Evolutionary conservation across 2,113 vertebrate species (phyloP).

Genomic region (Atlantisia rogersi): DNA sequence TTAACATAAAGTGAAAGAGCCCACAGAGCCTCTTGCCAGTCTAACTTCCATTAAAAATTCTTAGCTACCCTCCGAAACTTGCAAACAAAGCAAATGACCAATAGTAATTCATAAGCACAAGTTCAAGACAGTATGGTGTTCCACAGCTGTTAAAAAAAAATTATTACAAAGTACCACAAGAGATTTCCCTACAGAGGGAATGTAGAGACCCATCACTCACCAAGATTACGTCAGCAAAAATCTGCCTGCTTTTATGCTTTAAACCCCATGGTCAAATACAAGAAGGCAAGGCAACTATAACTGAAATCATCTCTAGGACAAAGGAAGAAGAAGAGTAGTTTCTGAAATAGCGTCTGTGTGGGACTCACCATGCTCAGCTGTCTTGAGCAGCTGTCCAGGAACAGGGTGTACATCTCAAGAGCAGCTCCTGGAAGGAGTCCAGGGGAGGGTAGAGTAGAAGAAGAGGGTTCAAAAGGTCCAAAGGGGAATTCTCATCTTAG

Average conservation of each 20-base stretch:
- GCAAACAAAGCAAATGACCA: not conserved
- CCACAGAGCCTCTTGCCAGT: not conserved
- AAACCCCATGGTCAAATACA: not conserved
- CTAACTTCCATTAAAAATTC: not conserved
- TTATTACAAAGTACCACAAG: not conserved
- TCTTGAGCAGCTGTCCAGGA: not conserved
- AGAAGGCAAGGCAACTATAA: not conserved
- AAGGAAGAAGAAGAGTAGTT: not conserved
- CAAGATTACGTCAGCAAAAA: not conserved
- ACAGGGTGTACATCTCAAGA: not conserved
- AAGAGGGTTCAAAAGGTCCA: not conserved
- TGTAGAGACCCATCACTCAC: not conserved
- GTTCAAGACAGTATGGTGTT: not conserved
- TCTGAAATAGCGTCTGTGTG: not conserved
- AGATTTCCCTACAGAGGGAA: not conserved
- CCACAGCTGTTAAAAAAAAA: not conserved
- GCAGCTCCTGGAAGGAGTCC: not conserved
- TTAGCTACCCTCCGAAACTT: not conserved
- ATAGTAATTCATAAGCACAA: not conserved
- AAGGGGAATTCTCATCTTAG: not conserved
- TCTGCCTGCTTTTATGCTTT: not conserved
- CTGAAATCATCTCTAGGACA: not conserved
- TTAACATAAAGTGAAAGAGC: conserved; percentile 21
- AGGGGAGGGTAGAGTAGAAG: not conserved
- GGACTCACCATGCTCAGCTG: not conserved